Conservation (phyloP, 2,888 invertebrate species). For the Pomacea canaliculata region DNA sequence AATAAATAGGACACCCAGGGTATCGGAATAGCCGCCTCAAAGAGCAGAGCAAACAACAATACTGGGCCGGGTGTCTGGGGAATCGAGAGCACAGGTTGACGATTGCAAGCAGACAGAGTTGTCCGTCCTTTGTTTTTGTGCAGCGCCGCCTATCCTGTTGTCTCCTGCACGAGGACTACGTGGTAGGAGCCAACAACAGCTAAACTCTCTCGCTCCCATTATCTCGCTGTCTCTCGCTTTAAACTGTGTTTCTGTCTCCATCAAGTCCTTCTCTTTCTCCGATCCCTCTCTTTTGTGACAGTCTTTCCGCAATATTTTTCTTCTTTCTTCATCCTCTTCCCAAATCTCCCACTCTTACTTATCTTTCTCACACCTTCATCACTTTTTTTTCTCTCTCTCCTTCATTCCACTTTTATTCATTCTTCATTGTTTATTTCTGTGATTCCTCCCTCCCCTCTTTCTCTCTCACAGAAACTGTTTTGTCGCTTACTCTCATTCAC, state of each 20-base stretch:
- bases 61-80: neutral
- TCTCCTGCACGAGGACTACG: neutral
- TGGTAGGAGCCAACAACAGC: neutral
- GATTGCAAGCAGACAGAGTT: neutral
- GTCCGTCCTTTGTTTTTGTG: neutral
- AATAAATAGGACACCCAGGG: no score
- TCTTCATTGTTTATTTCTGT: neutral
- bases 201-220: neutral
- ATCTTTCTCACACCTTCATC: neutral
- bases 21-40: no score
- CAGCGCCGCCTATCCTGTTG: neutral
- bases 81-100: neutral
- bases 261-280: no score
- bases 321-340: neutral
- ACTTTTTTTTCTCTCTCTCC: neutral
- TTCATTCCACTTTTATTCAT: neutral
- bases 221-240: no score
- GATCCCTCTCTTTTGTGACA: neutral
- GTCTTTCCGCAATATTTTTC: neutral
- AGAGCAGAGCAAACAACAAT: no score
- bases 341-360: neutral
- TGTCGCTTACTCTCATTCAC: no score
- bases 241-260: no score
- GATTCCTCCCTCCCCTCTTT: no score
- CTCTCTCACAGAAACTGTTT: no score